Base-by-base conservation (phyloP, 2,888 invertebrate genomes). In the Margaritifera margaritifera region DNA sequence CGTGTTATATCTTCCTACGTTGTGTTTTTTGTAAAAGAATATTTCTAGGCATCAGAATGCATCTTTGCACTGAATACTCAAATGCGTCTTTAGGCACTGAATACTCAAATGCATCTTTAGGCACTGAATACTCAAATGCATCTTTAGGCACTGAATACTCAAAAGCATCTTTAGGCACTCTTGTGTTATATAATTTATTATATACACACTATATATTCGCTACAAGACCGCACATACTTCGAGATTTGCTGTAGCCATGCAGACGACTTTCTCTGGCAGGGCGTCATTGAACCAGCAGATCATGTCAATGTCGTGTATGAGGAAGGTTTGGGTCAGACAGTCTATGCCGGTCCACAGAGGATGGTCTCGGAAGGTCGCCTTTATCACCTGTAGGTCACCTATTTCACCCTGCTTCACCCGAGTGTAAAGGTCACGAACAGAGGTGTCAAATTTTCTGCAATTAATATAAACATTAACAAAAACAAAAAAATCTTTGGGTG, bases 331-430 rank as follows among this genome's bases (percentile, higher is more conserved):
- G 11, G 72, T 55, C 6, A 74, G 53, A 4, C 70, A 68, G n/a
- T 66, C 54, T 1, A 73, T 69, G 8, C 75, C 75, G 18, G 71
- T 59, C 75, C 75, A 76, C 5, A 76, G 62, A 4, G 75, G 75
- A 4, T 62, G 62, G 62, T 76, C 75, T 22, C 72, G 52, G 51
- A 73, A 73, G 6, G 75, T 76, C 2, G 66, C 67, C 24, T 70
- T 66, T 15, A 76, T 66, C 42, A 73, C 56, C n/a, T 71, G 64
- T 15, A 73, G 11, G 27, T 69, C 66, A 0, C 75, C 75, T 18
- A 76, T 53, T 18, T 69, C 71, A 11, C 75, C 75, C 22, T 59
- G 54, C 24, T 65, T 50, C 0, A 70, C 72, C 56, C 66, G 64
- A n/a, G 64, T 62, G 55, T 76, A 73, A n/a, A 76, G 67, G 24